Conservation (phyloP, 2,113 vertebrate genomes). For the Grammomys dolichurus region DNA sequence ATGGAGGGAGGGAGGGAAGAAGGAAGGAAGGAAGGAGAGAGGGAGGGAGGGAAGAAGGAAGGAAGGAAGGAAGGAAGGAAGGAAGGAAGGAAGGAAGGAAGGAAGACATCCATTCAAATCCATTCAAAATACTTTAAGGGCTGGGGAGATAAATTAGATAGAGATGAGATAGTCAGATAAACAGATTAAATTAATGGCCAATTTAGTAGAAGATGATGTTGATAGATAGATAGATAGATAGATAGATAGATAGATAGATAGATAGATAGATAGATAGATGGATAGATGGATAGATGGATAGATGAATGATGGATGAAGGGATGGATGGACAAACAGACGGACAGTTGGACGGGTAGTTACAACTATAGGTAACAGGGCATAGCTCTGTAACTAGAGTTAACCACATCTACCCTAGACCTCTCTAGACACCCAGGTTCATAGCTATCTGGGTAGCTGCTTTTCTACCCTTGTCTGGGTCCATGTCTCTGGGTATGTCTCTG, state of each 20-base stretch:
- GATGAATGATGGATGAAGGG: neutral
- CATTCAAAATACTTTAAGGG: neutral
- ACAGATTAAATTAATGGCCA: neutral
- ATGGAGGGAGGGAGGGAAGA: no score
- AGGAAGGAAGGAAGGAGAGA: no score
- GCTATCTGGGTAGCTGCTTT: neutral
- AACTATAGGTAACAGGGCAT: neutral
- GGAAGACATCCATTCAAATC: neutral
- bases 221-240: neutral
- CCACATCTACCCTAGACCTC: neutral
- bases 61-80: neutral
- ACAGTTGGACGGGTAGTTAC: neutral
- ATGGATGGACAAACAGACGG: neutral
- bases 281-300: no score
- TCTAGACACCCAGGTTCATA: no score
- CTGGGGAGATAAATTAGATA: neutral
- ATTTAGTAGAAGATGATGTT: neutral
- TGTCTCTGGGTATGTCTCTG: neutral
- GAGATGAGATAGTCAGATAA: neutral
- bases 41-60: fast-evolving
- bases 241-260: neutral
- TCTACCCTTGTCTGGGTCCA: neutral
- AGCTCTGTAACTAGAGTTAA: neutral
- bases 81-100: neutral
- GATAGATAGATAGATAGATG: neutral